These are phyloP conservation scores for Drosophila nigritarsus DNA, from an alignment of 2,888 invertebrate species.

Conservation along the genomic window DNA sequence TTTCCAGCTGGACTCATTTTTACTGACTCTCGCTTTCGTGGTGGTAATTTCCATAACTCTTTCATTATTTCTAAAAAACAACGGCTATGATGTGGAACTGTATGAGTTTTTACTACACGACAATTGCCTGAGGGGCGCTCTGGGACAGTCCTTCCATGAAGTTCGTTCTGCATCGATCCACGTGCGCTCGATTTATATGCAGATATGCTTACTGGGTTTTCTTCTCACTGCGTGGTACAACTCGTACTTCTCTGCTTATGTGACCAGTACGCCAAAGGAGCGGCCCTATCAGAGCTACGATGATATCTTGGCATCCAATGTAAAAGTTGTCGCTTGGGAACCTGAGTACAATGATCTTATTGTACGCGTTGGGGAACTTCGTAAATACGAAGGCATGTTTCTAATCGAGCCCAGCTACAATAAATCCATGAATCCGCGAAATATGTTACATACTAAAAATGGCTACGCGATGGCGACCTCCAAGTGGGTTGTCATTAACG, in stretches of 20 bases:
- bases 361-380: conserved; percentile 28
- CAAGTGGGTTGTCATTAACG: conserved; percentile 73
- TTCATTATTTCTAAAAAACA: conserved; percentile 50
- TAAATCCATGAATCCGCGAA: conserved; percentile 59
- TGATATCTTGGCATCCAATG: conserved; percentile 66
- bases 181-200: conserved; percentile 73
- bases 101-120: conserved; percentile 75
- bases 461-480: conserved; percentile 70
- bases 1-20: conserved; percentile 67
- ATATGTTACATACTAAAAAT: conserved; percentile 64
- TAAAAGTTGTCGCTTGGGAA: conserved; percentile 64
- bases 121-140: conserved; percentile 75
- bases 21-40: conserved; percentile 57
- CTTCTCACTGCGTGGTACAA: conserved; percentile 81
- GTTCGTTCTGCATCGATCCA: conserved; percentile 59
- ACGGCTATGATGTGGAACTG: conserved; percentile 57
- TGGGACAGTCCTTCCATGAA: conserved; percentile 79
- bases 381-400: conserved; percentile 73
- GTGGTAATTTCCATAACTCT: conserved; percentile 66
- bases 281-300: conserved; percentile 63
- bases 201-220: conserved; percentile 79
- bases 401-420: conserved; percentile 52
- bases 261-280: conserved; percentile 75
- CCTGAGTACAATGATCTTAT: conserved; percentile 67
- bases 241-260: conserved; percentile 78